Conservation (phyloP, 2,888 invertebrate species). For the Agrenia bidenticulata region DNA sequence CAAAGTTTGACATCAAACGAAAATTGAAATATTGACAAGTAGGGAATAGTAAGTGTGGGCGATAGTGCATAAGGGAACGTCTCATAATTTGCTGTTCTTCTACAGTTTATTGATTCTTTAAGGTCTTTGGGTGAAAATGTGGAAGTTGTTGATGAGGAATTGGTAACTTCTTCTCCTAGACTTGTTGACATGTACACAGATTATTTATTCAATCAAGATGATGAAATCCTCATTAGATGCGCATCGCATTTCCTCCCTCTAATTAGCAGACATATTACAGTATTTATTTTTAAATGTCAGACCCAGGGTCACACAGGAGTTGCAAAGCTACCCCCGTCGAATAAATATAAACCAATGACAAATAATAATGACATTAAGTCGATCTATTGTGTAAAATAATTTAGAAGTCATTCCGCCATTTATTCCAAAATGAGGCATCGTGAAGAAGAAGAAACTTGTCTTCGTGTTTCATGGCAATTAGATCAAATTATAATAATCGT, state of each 20-base stretch:
- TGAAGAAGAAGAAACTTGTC: constrained; percentile 18
- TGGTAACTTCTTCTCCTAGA: too few relatives aligned
- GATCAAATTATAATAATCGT: constrained; percentile 50
- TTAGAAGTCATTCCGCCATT: too few relatives aligned
- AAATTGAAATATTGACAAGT: too few relatives aligned
- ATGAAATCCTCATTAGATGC: not conserved
- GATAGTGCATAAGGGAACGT: too few relatives aligned
- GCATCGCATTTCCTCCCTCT: not conserved
- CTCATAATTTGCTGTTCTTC: too few relatives aligned
- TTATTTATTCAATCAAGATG: not conserved
- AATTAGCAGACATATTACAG: not conserved
- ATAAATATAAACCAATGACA: constrained; percentile 10
- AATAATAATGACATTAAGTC: constrained; percentile 7
- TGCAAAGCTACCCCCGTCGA: not conserved
- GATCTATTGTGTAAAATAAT: not conserved
- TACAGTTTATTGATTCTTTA: too few relatives aligned
- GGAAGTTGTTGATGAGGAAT: too few relatives aligned
- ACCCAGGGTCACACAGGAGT: constrained; percentile 16
- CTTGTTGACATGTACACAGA: too few relatives aligned
- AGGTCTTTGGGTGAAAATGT: too few relatives aligned
- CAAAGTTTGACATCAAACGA: too few relatives aligned
- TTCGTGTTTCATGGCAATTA: constrained; percentile 46
- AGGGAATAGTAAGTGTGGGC: too few relatives aligned
- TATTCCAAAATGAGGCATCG: not conserved
- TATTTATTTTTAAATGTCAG: not conserved